Conservation (phyloP, 2,888 invertebrate species). For the Drosophila gaucha region DNA sequence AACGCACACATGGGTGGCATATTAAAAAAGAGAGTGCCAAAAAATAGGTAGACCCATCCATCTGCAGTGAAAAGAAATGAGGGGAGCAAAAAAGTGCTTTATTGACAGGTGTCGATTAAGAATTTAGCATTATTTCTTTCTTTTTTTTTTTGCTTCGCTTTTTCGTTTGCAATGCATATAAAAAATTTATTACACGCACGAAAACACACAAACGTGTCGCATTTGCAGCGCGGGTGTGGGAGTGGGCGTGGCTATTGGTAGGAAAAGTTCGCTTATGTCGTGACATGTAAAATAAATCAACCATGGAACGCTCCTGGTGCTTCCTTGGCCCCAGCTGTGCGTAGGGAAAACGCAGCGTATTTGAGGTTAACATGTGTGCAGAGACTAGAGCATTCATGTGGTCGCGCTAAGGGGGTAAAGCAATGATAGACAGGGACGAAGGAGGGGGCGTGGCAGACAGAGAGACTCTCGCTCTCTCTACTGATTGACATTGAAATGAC, state of each 20-base stretch:
- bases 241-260: constrained; percentile 61
- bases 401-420: constrained; percentile 1
- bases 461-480: constrained; percentile 26
- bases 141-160: constrained; percentile 24
- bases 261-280: constrained; percentile 69
- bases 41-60: constrained; percentile 27
- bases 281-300: constrained; percentile 80
- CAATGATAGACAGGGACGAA: not conserved
- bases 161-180: constrained; percentile 64
- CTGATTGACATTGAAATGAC: constrained; percentile 50
- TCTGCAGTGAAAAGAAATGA: not conserved
- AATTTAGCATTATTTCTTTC: constrained; percentile 73
- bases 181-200: constrained; percentile 79
- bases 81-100: constrained; percentile 47
- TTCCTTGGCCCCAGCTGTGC: constrained; percentile 47
- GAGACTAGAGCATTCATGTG: constrained; percentile 16
- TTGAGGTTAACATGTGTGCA: constrained; percentile 48
- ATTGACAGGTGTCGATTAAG: constrained; percentile 81
- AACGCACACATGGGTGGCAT: constrained; percentile 63
- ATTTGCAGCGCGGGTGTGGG: constrained; percentile 54
- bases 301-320: constrained; percentile 42
- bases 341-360: constrained; percentile 44
- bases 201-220: constrained; percentile 80
- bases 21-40: constrained; percentile 59
- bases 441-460: constrained; percentile 20